Evolutionary conservation across 2,113 vertebrate genomes (phyloP), one percentile per base, ranked within the genome.

Genomic region (Eleginops maclovinus): DNA sequence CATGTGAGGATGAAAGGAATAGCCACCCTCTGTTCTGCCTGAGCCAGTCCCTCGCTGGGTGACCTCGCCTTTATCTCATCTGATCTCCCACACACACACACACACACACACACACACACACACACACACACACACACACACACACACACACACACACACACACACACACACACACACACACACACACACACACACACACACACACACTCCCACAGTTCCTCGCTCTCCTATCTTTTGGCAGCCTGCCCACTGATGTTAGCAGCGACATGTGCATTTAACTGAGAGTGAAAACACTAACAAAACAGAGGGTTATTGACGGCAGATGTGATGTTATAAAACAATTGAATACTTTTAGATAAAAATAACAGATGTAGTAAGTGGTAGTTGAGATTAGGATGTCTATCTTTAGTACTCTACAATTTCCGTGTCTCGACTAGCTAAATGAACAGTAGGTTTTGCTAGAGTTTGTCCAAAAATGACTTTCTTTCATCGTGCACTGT

Each of bases 51-150:
- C 78, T 84, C 28, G 2, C 81, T 46, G 81, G 43, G 74, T 87
- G 84, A 92, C 88, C 89, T 89, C 85, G 51, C 79, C 85, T 87
- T 89, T 72, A 86, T 86, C 75, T 75, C 51, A 15, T 86, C 77
- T 79, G 85, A 87, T 89, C 82, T 51, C n/a, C 0, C 53, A 24
- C 44, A 40, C 77, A 49, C 19, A 44, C 67, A 66, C 61, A 80
- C 31, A 36, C 50, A n/a, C 22, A n/a, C 41, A 43, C 58, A 53
- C 31, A 54, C 36, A 58, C 41, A 59, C 24, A 70, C 51, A 55
- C 51, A 46, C 46, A 77, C 67, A 41, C 73, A 28, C 21, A 21
- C 60, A 31, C 50, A 28, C 28, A 55, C 72, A 21, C 28, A 60
- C 28, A 72, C 85, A 79, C 2, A 19, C 67, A 41, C n/a, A 53